Conservation (phyloP, 1,140 invertebrate species). For the Zophobas morio region DNA sequence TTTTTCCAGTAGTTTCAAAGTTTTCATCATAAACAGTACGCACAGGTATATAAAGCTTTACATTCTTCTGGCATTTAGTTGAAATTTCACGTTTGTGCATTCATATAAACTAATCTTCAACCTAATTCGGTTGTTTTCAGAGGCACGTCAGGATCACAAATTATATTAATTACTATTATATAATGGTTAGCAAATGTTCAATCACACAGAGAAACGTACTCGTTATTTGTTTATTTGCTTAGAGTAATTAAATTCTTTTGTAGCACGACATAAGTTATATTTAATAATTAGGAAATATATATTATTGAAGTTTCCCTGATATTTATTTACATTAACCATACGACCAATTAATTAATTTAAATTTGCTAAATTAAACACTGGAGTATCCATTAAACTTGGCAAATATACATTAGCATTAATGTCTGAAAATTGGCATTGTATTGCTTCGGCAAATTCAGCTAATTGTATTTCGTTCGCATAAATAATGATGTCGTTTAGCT, state of each 20-base stretch:
- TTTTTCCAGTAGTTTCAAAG: no score
- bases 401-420: slow-evolving; percentile 36
- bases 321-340: slow-evolving; percentile 20
- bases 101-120: no score
- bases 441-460: slow-evolving; percentile 35
- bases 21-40: no score
- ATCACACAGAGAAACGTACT: no score
- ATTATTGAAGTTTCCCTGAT: background rate
- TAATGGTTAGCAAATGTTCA: no score
- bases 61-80: no score
- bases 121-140: no score
- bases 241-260: background rate
- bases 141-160: no score
- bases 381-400: slow-evolving; percentile 24
- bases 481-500: slow-evolving; percentile 47
- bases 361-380: slow-evolving; percentile 28
- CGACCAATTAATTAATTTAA: slow-evolving; percentile 37
- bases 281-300: slow-evolving; percentile 10
- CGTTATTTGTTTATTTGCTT: no score
- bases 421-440: slow-evolving; percentile 40
- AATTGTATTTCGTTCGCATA: slow-evolving; percentile 45
- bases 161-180: no score
- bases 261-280: background rate
- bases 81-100: no score
- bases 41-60: no score